These are phyloP conservation scores for Labia minor DNA, from an alignment of 2,888 invertebrate species.

Conservation along the genomic window DNA sequence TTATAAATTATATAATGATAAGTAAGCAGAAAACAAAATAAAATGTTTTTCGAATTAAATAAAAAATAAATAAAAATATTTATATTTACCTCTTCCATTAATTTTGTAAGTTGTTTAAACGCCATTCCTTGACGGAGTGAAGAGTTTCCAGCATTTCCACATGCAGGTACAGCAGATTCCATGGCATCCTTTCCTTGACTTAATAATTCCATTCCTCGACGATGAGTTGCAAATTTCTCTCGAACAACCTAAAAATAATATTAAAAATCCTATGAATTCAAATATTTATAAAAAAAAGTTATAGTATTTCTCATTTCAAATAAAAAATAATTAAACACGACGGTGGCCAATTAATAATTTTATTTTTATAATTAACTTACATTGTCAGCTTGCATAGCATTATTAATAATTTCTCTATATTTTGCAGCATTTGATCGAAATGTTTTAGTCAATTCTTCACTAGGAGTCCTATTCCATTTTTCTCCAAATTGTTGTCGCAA, in stretches of 20 bases:
- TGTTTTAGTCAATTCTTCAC: conserved; percentile 77
- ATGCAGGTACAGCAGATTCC: conserved; percentile 40
- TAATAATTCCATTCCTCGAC: conserved; percentile 67
- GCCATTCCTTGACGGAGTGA: conserved; percentile 45
- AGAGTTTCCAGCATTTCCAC: conserved; percentile 38
- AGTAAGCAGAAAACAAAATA: background rate
- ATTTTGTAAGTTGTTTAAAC: conserved; percentile 53
- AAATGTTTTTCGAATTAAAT: no score
- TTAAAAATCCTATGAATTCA: conserved; percentile 18
- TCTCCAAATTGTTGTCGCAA: conserved; percentile 83
- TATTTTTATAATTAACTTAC: conserved; percentile 33
- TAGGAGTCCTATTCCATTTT: conserved; percentile 83
- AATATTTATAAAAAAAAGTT: conserved; percentile 1
- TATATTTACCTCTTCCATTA: conserved; percentile 61
- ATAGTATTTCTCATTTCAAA: background rate
- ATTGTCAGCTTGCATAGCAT: conserved; percentile 62
- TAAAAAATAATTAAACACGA: no score
- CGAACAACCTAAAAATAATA: conserved; percentile 68
- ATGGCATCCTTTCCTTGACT: conserved; percentile 44
- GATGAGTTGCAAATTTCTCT: conserved; percentile 72
- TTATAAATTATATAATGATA: no score
- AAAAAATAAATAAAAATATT: background rate
- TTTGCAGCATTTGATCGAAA: conserved; percentile 81
- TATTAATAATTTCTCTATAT: conserved; percentile 85
- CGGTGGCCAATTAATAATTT: no score